A percentile compares a stretch with the other conserved stretches of the same genome.
Evolutionary conservation across 1,140 invertebrate genomes (phyloP).

Genomic region (Pogonomyrmex barbatus): DNA sequence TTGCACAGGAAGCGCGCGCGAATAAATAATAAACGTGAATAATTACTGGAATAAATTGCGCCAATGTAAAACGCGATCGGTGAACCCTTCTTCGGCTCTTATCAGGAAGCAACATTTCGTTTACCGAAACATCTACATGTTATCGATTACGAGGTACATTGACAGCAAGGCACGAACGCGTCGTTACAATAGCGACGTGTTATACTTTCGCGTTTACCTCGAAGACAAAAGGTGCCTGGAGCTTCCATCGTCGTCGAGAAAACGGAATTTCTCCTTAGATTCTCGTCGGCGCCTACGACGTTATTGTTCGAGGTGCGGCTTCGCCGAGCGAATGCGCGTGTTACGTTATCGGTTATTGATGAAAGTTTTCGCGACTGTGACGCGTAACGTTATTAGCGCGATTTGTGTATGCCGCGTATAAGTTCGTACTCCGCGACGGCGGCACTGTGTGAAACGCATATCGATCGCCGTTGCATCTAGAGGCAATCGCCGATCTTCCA

Average conservation of each 20-base stretch:
- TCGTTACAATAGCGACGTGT: conserved; percentile 35
- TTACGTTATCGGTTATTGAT: conserved; percentile 61
- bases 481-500: neutral
- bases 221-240: conserved; percentile 35
- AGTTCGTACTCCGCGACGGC: conserved; percentile 25
- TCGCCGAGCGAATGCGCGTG: conserved; percentile 30
- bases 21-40: conserved; percentile 71
- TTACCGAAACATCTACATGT: conserved; percentile 39
- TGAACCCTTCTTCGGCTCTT: conserved; percentile 1
- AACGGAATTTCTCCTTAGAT: conserved; percentile 56
- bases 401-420: conserved; percentile 38
- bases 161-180: conserved; percentile 4
- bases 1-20: conserved; percentile 54
- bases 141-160: conserved; percentile 35
- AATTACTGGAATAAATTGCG: conserved; percentile 63
- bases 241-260: conserved; percentile 36
- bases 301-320: conserved; percentile 45
- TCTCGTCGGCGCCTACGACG: conserved; percentile 25
- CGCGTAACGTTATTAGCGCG: conserved; percentile 60
- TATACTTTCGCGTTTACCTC: conserved; percentile 49
- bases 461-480: conserved; percentile 57
- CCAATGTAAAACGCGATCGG: conserved; percentile 23
- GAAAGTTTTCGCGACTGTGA: conserved; percentile 60
- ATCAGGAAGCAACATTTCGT: conserved; percentile 9
- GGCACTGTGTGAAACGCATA: conserved; percentile 11